Conservation (phyloP, 2,888 invertebrate genomes). For the Netelia inedita region DNA sequence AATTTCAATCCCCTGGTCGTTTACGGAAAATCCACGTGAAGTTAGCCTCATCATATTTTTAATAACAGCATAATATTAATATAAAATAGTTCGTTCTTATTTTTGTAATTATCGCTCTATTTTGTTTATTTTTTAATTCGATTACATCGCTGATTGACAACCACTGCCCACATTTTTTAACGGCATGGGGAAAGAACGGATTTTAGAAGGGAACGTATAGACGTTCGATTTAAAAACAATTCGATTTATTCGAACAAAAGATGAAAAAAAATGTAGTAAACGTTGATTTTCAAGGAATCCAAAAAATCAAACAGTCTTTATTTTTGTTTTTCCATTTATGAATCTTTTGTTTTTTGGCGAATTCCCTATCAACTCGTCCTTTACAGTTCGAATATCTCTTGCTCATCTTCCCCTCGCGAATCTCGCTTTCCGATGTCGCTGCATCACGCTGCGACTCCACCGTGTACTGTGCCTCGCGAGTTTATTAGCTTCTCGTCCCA, state of each 20-base stretch:
- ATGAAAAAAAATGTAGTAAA: slow-evolving; percentile 4
- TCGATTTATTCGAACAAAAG: no score
- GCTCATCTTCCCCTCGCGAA: slow-evolving; percentile 22
- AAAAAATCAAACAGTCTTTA: neutral
- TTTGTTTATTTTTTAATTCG: slow-evolving; percentile 7
- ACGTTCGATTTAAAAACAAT: slow-evolving; percentile 31
- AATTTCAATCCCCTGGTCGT: no score
- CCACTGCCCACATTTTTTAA: slow-evolving; percentile 35
- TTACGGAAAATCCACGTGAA: no score
- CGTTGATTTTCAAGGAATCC: slow-evolving; percentile 2
- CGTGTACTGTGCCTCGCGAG: slow-evolving; percentile 16
- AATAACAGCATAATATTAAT: no score
- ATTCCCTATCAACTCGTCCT: slow-evolving; percentile 23
- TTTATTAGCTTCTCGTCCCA: slow-evolving; percentile 44
- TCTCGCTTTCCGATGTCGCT: slow-evolving; percentile 43
- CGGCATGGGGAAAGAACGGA: neutral
- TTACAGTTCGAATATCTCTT: slow-evolving; percentile 34
- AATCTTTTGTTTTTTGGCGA: slow-evolving; percentile 1
- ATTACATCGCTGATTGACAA: slow-evolving; percentile 49
- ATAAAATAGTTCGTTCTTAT: neutral
- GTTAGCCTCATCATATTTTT: no score
- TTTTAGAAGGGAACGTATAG: slow-evolving; percentile 6
- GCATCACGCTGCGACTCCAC: slow-evolving; percentile 23
- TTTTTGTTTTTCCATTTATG: neutral
- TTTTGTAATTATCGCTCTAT: neutral